Evolutionary conservation across 2,797 vertebrate species (phyloP).

Genomic region (Adrianichthys oophorus): DNA sequence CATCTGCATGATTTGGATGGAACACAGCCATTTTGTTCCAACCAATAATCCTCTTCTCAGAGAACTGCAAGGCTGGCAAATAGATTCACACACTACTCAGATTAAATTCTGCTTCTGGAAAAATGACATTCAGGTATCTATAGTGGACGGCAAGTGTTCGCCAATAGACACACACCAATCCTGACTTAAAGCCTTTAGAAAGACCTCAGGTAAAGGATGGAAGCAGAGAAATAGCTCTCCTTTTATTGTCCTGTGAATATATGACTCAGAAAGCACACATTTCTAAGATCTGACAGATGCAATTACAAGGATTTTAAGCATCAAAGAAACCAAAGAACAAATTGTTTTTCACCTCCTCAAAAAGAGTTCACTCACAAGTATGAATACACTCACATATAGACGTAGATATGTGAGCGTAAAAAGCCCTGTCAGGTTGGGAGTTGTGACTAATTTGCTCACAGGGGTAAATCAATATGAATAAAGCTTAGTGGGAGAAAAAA

Average conservation of each 20-base stretch:
- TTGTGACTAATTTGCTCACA: slow-evolving; percentile 22
- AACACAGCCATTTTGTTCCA: slow-evolving; percentile 41
- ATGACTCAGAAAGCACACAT: slow-evolving; percentile 35
- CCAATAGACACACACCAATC: slow-evolving; percentile 16
- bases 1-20: slow-evolving; percentile 30
- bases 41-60: slow-evolving; percentile 47
- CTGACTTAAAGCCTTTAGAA: slow-evolving; percentile 34
- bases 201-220: slow-evolving; percentile 10
- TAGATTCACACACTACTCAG: slow-evolving; percentile 55
- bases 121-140: slow-evolving; percentile 51
- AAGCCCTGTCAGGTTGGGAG: slow-evolving; percentile 20
- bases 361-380: slow-evolving; percentile 7
- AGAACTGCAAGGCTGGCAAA: slow-evolving; percentile 42
- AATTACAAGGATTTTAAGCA: slow-evolving; percentile 36
- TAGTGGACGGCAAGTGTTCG: slow-evolving; percentile 31
- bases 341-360: slow-evolving; percentile 15
- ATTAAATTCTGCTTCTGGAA: slow-evolving; percentile 54
- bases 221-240: slow-evolving; percentile 24
- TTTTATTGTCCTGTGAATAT: slow-evolving; percentile 19
- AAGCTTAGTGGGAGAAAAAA: slow-evolving; percentile 10
- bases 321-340: slow-evolving; percentile 31
- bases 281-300: slow-evolving; percentile 18
- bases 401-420: neutral
- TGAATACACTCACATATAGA: slow-evolving; percentile 7
- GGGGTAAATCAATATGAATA: slow-evolving; percentile 27